These are phyloP conservation scores for Myripristis jacobus DNA, from an alignment of 2,797 vertebrate species.

Conservation along the genomic window DNA sequence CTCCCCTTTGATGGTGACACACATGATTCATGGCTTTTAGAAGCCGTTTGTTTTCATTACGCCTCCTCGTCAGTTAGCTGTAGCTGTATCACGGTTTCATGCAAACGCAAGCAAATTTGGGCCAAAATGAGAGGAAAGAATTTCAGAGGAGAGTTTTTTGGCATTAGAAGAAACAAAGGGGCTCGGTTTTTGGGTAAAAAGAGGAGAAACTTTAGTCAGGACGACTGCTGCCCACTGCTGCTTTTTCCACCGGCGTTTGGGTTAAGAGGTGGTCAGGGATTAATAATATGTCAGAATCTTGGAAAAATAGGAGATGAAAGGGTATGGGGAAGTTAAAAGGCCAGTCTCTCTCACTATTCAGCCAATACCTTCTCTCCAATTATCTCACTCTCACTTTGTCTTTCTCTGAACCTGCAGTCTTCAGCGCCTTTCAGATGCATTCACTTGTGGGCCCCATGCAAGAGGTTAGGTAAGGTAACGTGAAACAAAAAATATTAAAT, in stretches of 20 bases:
- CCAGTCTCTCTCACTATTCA: slow-evolving; percentile 30
- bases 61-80: slow-evolving; percentile 71
- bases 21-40: slow-evolving; percentile 75
- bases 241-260: slow-evolving; percentile 65
- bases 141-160: slow-evolving; percentile 73
- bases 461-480: not conserved
- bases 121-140: slow-evolving; percentile 77
- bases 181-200: slow-evolving; percentile 62
- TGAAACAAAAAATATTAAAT: slow-evolving; percentile 8
- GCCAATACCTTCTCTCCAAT: slow-evolving; percentile 30
- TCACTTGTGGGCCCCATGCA: not conserved
- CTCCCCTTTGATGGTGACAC: slow-evolving; percentile 78
- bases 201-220: slow-evolving; percentile 61
- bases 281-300: slow-evolving; percentile 50
- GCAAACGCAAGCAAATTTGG: slow-evolving; percentile 75
- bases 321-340: slow-evolving; percentile 49
- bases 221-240: slow-evolving; percentile 46
- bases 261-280: slow-evolving; percentile 73
- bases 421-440: not conserved
- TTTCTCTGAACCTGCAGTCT: not conserved
- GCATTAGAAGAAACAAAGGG: slow-evolving; percentile 74
- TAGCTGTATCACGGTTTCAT: slow-evolving; percentile 63
- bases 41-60: slow-evolving; percentile 79
- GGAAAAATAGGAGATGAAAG: slow-evolving; percentile 51
- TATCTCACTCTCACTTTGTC: slow-evolving; percentile 7